Evolutionary conservation across 2,113 vertebrate species (phyloP).

Genomic region (Albula goreensis): DNA sequence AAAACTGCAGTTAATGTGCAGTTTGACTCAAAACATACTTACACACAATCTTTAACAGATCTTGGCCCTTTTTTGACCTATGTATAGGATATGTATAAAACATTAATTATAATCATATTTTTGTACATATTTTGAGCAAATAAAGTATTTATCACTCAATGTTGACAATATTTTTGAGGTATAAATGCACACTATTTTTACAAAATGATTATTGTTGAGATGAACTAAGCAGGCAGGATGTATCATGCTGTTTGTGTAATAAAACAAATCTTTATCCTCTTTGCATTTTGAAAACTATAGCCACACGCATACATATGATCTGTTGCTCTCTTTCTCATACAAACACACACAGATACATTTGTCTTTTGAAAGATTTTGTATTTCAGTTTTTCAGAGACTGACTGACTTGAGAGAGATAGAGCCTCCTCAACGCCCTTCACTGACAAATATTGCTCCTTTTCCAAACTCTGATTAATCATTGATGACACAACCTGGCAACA

Average conservation of each 20-base stretch:
- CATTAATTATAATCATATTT: neutral
- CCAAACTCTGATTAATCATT: neutral
- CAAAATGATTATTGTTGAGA: neutral
- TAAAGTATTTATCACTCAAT: neutral
- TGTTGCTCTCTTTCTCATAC: neutral
- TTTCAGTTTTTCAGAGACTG: neutral
- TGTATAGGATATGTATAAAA: neutral
- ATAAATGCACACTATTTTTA: neutral
- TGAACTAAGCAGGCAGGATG: no score
- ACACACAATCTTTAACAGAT: neutral
- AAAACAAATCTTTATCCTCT: no score
- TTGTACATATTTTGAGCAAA: neutral
- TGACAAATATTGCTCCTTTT: neutral
- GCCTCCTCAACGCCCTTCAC: neutral
- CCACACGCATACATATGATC: neutral
- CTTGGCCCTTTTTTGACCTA: neutral
- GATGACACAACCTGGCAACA: neutral
- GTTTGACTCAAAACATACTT: neutral
- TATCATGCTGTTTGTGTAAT: no score
- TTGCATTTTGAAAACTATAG: no score
- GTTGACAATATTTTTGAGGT: neutral
- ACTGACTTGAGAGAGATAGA: neutral
- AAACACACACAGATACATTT: neutral
- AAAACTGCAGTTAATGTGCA: neutral
- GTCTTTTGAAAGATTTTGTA: neutral